phyloP scores from a whole-genome alignment of 2,888 invertebrate genomes.

The Sphecodes monilicornis region DNA sequence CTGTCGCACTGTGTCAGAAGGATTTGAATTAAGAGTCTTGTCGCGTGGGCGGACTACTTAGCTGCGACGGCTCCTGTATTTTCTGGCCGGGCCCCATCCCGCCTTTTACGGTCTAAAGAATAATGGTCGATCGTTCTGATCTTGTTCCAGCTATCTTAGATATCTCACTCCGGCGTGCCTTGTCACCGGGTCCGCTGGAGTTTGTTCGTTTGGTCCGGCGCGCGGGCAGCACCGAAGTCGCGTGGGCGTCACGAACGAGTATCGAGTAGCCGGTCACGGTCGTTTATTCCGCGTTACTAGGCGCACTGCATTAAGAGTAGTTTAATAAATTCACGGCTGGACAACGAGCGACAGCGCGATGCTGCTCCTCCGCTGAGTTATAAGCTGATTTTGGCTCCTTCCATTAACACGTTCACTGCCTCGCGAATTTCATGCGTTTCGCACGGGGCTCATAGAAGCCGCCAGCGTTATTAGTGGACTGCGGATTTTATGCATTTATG shows the following conservation, averaged over 20 bases:
- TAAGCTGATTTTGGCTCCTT: constrained; percentile 50
- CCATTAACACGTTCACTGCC: neutral
- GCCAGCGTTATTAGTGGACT: neutral
- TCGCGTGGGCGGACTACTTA: constrained; percentile 74
- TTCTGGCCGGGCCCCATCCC: constrained; percentile 53
- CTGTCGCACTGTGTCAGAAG: constrained; percentile 17
- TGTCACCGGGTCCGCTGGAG: constrained; percentile 48
- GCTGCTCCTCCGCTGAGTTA: constrained; percentile 52
- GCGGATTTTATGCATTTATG: neutral
- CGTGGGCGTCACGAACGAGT: constrained; percentile 67
- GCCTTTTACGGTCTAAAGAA: constrained; percentile 71
- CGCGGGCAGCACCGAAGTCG: constrained; percentile 48
- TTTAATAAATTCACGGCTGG: constrained; percentile 66
- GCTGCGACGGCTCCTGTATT: constrained; percentile 71
- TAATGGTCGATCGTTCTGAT: constrained; percentile 61
- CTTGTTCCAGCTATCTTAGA: constrained; percentile 70
- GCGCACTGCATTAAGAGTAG: constrained; percentile 64
- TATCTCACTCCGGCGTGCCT: constrained; percentile 68
- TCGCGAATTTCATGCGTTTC: neutral
- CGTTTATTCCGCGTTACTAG: constrained; percentile 70
- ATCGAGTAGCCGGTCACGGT: constrained; percentile 68
- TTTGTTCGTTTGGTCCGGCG: constrained; percentile 35
- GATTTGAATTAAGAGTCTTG: constrained; percentile 67
- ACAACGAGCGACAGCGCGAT: constrained; percentile 51
- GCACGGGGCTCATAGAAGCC: neutral